Base-by-base conservation (phyloP, 2,113 vertebrate species). In the Lipotes vexillifer region DNA sequence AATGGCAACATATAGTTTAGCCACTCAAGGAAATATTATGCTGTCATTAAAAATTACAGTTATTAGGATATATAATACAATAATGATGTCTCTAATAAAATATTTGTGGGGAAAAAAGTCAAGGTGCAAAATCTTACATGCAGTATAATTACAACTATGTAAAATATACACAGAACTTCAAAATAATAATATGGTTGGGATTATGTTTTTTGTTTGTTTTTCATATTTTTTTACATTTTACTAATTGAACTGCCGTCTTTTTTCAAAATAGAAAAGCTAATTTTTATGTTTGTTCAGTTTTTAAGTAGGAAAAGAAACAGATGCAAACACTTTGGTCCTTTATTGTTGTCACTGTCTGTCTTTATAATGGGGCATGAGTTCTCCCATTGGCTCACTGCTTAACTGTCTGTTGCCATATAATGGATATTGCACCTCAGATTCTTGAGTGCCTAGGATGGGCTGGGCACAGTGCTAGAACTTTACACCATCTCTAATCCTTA, bases 1-100 rank as follows among this genome's bases (percentile, higher is more conserved):
- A 92, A 61, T 0, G 63, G 20, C 38, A 41, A 41, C 36, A 52
- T 15, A 92, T 49, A 81, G 44, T 57, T 95, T 92, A 92, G 59
- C 52, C 25, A 65, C 4, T 95, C 72, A 82, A 91, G 71, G 31
- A 96, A 92, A 95, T 71, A 27, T 3, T 72, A 81, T 41, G 36
- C 2, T 86, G 41, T 59, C 55, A 55, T 52, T 89, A 82, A 95
- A 90, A 96, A 89, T 96, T 41, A 96, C 13, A 85, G 88, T 77
- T 69, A 71, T 81, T 65, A 85, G 14, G 14, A 31, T 55, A 52
- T 23, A 55, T 21, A 59, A 71, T 46, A n/a, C 69, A 93, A 75
- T 59, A 46, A 8, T 69, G 89, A 20, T 88, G 31, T 69, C 57
- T 80, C 41, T 65, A 59, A 74, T 61, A 38, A 3, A 61, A 59